These are phyloP conservation scores for Papilio elwesi DNA, from an alignment of 2,888 invertebrate species.

Conservation along the genomic window DNA sequence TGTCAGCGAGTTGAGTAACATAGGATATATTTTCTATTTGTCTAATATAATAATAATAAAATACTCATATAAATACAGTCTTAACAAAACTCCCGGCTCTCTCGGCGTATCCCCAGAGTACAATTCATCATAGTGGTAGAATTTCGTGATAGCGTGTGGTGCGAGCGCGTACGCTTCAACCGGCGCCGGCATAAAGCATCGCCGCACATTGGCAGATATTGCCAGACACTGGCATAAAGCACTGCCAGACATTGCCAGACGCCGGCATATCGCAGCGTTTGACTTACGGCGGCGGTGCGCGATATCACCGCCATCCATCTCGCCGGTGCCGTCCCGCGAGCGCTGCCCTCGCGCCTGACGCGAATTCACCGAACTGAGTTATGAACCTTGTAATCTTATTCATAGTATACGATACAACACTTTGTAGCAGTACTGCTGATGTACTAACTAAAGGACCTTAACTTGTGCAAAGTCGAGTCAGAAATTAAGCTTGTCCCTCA, in stretches of 20 bases:
- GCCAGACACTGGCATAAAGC: conserved; percentile 6
- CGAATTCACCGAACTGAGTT: conserved; percentile 21
- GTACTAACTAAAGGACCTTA: neutral
- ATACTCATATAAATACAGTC: neutral
- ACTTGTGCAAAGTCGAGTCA: too few relatives aligned
- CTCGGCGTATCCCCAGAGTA: conserved; percentile 21
- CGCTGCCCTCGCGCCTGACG: conserved; percentile 21
- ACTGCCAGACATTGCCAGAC: conserved; percentile 20
- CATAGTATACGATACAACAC: neutral
- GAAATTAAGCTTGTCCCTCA: too few relatives aligned
- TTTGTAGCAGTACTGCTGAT: neutral
- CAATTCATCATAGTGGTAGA: conserved; percentile 29
- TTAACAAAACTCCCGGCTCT: neutral
- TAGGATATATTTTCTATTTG: too few relatives aligned
- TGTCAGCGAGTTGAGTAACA: neutral
- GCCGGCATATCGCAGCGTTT: conserved; percentile 25
- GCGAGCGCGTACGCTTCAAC: conserved; percentile 22
- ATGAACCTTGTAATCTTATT: conserved; percentile 15
- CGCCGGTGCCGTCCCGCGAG: conserved; percentile 10
- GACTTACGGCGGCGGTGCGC: conserved; percentile 23
- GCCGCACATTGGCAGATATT: conserved; percentile 16
- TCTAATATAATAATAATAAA: too few relatives aligned
- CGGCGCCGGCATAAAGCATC: conserved; percentile 37
- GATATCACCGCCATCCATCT: conserved; percentile 16
- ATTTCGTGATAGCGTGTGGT: conserved; percentile 16